A percentile compares a stretch with the other conserved stretches of the same genome.
These are phyloP conservation scores for Coluber constrictor DNA, from an alignment of 2,797 vertebrate species.

Conservation along the genomic window DNA sequence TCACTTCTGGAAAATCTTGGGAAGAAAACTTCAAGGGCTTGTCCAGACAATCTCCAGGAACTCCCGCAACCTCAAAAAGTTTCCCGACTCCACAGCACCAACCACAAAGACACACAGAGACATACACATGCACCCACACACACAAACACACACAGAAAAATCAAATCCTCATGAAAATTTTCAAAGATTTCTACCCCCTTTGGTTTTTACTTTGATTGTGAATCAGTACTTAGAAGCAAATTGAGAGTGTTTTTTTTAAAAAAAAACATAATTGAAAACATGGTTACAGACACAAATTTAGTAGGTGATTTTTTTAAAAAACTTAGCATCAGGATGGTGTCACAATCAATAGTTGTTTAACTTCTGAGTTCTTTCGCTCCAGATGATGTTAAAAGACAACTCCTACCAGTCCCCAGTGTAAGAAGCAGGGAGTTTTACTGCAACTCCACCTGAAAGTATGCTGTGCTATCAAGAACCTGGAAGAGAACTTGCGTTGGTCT, in stretches of 20 bases:
- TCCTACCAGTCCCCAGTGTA: neutral
- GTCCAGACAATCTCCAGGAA: neutral
- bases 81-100: neutral
- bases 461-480: neutral
- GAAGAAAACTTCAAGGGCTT: neutral
- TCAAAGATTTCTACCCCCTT: neutral
- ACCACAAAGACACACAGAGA: neutral
- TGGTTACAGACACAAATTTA: neutral
- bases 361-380: neutral
- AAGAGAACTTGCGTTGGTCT: neutral
- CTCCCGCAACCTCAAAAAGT: neutral
- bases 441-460: neutral
- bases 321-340: too few relatives aligned
- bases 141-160: neutral
- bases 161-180: neutral
- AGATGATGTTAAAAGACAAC: neutral
- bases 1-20: neutral
- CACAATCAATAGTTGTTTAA: neutral
- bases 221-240: neutral
- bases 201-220: neutral
- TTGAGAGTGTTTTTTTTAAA: neutral
- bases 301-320: neutral
- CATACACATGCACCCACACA: too few relatives aligned
- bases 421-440: neutral
- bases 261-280: neutral